Percentiles rank a stretch among this genome's conserved stretches.
phyloP scores from a whole-genome alignment of 2,797 vertebrate genomes.

The Apogon talboti region DNA sequence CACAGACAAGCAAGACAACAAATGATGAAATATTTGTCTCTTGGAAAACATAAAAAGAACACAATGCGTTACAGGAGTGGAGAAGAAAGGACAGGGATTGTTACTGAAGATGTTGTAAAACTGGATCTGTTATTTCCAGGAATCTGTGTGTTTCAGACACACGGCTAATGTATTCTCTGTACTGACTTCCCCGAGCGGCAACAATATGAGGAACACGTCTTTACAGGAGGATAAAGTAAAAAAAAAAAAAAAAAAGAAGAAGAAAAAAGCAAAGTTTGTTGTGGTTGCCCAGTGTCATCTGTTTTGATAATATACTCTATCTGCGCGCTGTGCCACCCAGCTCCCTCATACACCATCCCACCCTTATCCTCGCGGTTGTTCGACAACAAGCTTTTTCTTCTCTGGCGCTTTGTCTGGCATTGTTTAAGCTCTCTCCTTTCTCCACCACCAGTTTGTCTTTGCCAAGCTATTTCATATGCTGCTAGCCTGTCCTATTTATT shows the following conservation, averaged over 20 bases:
- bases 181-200: conserved; percentile 1
- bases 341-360: conserved; percentile 24
- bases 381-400: conserved; percentile 57
- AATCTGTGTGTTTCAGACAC: conserved; percentile 1
- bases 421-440: conserved; percentile 57
- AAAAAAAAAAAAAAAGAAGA: neutral
- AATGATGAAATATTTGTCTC: too few relatives aligned
- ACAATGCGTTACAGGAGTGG: neutral
- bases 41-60: conserved; percentile 2
- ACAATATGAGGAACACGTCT: conserved; percentile 5
- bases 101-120: neutral
- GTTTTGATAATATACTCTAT: conserved; percentile 35
- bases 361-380: conserved; percentile 48
- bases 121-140: neutral
- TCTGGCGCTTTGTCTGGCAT: conserved; percentile 55
- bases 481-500: conserved; percentile 66
- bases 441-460: conserved; percentile 47
- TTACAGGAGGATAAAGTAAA: conserved; percentile 40
- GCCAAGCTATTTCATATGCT: conserved; percentile 71
- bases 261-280: conserved; percentile 2
- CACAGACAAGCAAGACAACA: too few relatives aligned
- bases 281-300: conserved; percentile 11
- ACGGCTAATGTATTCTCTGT: conserved; percentile 4
- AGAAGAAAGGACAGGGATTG: neutral
- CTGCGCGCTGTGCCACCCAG: conserved; percentile 14